Evolutionary conservation across 1,140 invertebrate species (phyloP), one percentile per base, ranked within the genome.

Genomic region (Panulirus ornatus): DNA sequence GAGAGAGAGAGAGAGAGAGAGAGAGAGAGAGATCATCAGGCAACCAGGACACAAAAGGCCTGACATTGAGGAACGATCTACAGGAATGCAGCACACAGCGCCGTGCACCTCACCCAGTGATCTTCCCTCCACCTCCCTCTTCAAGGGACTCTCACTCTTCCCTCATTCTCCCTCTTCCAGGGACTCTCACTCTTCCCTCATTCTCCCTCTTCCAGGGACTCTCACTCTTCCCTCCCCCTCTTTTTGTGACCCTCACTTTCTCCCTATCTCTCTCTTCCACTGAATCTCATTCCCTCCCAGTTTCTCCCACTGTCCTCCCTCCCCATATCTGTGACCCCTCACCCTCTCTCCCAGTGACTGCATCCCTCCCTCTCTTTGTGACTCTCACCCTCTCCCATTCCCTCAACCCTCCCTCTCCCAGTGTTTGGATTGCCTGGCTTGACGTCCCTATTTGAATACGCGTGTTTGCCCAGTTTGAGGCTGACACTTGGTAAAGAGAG

Each of bases 381-480:
- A 2, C 27, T 34, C 36, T 73, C 3, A 34, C 19, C 51, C 11
- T 11, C 51, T 19, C 6, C 19, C 11, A 34, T 40, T 11, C 14
- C 11, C 22, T 34, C 30, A 27, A 5, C 63, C 30, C 30, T 27
- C 30, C 30, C 22, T 66, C 30, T 22, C 6, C 38, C 70, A 19
- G 34, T 40, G 71, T 42, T 42, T 75, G 36, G 19, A 27, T 22
- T 6, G 16, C 11, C 9, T 42, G 73, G 38, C 30, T 76, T 9
- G 38, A 44, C 27, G 76, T 51, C 22, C n/a, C 8, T 79, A 79
- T 47, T 44, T 79, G n/a, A 44, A 2, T 79, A 44, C 30, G 58
- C 42, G 76, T 79, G 76, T 79, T 79, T 79, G n/a, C 22, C 76
- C 42, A 44, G 76, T 79, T 51, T 79, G 76, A 27, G 76, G 22